These are phyloP conservation scores for Physocephala rufipes DNA, from an alignment of 2,888 invertebrate species.

Conservation along the genomic window DNA sequence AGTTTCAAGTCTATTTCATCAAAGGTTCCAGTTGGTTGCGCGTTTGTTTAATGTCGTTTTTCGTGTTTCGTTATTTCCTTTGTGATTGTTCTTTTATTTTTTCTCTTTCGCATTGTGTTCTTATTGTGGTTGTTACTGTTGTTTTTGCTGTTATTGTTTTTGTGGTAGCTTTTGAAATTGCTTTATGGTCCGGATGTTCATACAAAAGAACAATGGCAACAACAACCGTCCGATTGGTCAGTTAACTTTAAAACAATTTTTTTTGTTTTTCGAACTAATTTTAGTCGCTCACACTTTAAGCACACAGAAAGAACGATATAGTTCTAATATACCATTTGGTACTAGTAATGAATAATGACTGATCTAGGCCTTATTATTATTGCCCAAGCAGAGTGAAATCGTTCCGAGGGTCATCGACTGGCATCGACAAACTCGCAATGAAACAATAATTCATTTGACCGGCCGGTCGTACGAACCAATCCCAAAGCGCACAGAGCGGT, in stretches of 20 bases:
- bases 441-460: constrained; percentile 12
- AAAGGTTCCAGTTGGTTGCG: constrained; percentile 38
- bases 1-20: constrained; percentile 28
- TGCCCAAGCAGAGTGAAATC: too few species aligned
- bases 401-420: too few species aligned
- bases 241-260: constrained; percentile 6
- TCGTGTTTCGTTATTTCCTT: constrained; percentile 15
- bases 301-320: neutral
- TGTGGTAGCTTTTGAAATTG: neutral
- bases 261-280: neutral
- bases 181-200: neutral
- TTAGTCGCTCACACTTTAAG: constrained; percentile 8
- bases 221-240: neutral
- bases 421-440: neutral
- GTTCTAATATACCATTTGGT: neutral
- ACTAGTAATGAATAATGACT: too few species aligned
- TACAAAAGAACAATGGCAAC: neutral
- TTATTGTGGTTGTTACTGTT: neutral
- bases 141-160: too few species aligned
- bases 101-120: neutral
- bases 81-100: constrained; percentile 7
- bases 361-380: too few species aligned
- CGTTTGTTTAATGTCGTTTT: constrained; percentile 10
- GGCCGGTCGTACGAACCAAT: too few species aligned
- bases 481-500: too few species aligned